A percentile compares a stretch with the other conserved stretches of the same genome.
These are phyloP conservation scores for Marronus borbonicus DNA, from an alignment of 2,888 invertebrate species.

Conservation along the genomic window DNA sequence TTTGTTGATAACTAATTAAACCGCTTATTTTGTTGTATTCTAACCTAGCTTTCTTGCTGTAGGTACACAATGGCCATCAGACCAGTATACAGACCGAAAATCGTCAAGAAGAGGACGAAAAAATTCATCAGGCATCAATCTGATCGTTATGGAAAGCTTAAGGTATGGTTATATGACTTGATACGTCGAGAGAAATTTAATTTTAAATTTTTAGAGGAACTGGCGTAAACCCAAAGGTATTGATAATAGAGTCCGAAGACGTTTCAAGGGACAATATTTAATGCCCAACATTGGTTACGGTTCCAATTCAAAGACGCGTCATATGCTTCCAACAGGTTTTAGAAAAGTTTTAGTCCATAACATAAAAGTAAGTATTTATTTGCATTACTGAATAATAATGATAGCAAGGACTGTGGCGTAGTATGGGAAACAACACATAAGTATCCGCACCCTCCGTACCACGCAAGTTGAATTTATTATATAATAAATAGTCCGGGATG, in stretches of 20 bases:
- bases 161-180: conserved; percentile 73
- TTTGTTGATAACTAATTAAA: neutral
- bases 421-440: no score
- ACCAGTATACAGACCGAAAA: conserved; percentile 90
- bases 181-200: conserved; percentile 40
- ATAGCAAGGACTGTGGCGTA: no score
- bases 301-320: conserved; percentile 93
- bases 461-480: no score
- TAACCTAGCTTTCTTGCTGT: conserved; percentile 45
- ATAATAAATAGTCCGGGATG: no score
- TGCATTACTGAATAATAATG: neutral
- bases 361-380: conserved; percentile 76
- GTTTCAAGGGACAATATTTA: conserved; percentile 98
- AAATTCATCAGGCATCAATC: conserved; percentile 99
- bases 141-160: conserved; percentile 96
- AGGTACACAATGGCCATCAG: conserved; percentile 85
- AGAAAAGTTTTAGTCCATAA: conserved; percentile 95
- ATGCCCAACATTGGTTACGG: conserved; percentile 99
- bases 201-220: conserved; percentile 79
- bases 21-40: neutral
- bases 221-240: conserved; percentile 99
- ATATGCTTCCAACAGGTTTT: conserved; percentile 98
- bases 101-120: conserved; percentile 98
- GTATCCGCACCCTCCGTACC: no score
- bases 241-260: conserved; percentile 98